Conservation (phyloP, 2,888 invertebrate genomes). For the Linnaemya tessellans region DNA sequence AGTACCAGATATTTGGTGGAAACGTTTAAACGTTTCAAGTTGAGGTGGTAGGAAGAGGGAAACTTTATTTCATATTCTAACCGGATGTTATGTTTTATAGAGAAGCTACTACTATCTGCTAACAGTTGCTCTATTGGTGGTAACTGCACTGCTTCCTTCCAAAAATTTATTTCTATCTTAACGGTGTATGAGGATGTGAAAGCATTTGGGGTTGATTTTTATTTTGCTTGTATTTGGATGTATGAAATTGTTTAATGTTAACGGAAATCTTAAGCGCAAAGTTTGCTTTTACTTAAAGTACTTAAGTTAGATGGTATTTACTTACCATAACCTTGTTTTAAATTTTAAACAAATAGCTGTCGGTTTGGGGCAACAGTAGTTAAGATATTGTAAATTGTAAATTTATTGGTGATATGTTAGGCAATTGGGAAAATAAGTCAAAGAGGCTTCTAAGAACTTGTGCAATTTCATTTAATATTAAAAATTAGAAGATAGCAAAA, state of each 20-base stretch:
- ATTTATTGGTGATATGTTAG: no score
- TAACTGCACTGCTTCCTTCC: conserved; percentile 32
- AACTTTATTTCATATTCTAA: conserved; percentile 63
- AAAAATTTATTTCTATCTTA: background rate
- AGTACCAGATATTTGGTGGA: background rate
- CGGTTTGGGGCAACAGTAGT: conserved; percentile 36
- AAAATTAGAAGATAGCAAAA: no score
- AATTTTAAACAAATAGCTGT: conserved; percentile 54
- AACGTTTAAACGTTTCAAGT: background rate
- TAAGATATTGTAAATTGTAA: background rate
- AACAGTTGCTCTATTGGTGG: conserved; percentile 32
- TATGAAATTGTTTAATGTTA: conserved; percentile 64
- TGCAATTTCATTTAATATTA: no score
- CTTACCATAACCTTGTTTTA: conserved; percentile 56
- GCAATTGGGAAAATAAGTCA: background rate
- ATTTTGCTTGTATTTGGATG: conserved; percentile 19
- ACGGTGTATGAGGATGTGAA: background rate
- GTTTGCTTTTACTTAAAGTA: conserved; percentile 71
- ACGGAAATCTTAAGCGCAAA: conserved; percentile 72
- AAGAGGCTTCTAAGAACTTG: background rate
- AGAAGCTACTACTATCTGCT: conserved; percentile 19
- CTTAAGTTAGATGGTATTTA: conserved; percentile 70
- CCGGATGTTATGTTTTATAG: conserved; percentile 66
- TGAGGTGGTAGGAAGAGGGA: conserved; percentile 10
- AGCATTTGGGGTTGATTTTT: conserved; percentile 13